Base-by-base conservation (phyloP, 2,113 vertebrate species). In the Piprites chloris region DNA sequence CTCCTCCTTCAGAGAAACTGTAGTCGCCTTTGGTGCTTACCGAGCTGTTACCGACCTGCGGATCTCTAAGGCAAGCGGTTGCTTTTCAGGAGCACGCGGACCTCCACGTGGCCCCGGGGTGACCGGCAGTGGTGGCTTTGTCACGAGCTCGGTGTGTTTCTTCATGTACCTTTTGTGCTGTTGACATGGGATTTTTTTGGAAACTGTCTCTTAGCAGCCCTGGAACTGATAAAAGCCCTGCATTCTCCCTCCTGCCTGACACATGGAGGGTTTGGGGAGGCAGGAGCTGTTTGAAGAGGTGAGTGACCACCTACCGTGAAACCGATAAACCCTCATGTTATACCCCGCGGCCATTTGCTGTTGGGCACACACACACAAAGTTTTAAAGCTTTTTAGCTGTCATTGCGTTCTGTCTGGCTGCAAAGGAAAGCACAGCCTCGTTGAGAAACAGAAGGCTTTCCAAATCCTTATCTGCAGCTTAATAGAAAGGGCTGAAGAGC, bases 21-120 rank as follows among this genome's bases (percentile, higher is more conserved):
- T 94, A 91, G 98, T 96, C 83, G 32, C 96, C 97, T 97, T 74
- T 97, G 98, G 97, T 98, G 98, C 97, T 98, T 95, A 89, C 10
- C 41, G 78, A 95, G 97, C 97, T 53, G 80, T 96, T 93, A 76
- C 83, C 52, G 19, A 85, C 97, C 92, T 76, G 85, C 42, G 79
- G 87, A 95, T 97, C 96, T 97, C 96, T 96, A 86, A 97, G 97
- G 96, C 97, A 89, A 97, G 96, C 87, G 28, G 91, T 97, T 85
- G 93, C 90, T 95, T 96, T 97, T 87, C 0, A 87, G 95, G 97
- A 94, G 35, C 74, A 61, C 39, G 42, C 32, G 85, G 95, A 58
- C 94, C 89, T 79, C 69, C 32, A 9, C 2, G 27, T n/a, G 47
- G 62, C 69, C 68, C 7, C 16, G 89, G 90, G 68, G 95, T 68